phyloP scores from a whole-genome alignment of 2,113 vertebrate genomes.

The Polypterus bichir region DNA sequence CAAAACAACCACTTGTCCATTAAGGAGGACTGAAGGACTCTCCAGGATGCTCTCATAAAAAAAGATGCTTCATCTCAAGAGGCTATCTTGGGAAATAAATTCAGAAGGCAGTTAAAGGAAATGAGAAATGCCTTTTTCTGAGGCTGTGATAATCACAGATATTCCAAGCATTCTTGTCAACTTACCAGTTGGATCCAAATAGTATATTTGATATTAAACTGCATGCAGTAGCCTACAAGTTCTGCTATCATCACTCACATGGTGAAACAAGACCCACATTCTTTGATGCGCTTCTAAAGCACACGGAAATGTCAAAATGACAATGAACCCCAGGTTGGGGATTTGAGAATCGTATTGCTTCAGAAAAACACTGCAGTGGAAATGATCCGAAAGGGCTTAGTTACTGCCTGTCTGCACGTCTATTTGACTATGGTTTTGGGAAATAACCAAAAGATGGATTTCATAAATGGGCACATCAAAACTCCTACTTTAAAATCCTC shows the following conservation, averaged over 20 bases:
- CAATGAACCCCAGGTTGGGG: too few species aligned
- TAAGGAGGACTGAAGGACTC: slow-evolving; percentile 33
- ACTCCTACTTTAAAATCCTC: not conserved
- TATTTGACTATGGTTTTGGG: not conserved
- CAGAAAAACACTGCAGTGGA: too few species aligned
- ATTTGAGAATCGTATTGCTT: too few species aligned
- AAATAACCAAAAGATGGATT: not conserved
- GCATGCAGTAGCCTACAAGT: not conserved
- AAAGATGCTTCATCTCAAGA: slow-evolving; percentile 28
- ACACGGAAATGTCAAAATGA: not conserved
- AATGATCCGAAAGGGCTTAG: too few species aligned
- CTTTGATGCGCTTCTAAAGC: not conserved
- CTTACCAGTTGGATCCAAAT: not conserved
- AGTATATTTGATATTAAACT: not conserved
- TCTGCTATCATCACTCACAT: not conserved
- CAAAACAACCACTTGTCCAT: slow-evolving; percentile 40
- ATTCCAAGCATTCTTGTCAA: not conserved
- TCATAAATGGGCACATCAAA: not conserved
- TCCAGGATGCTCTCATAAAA: slow-evolving; percentile 30
- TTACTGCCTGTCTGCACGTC: too few species aligned
- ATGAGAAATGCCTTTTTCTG: not conserved
- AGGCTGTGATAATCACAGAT: slow-evolving; percentile 1
- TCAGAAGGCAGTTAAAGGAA: slow-evolving; percentile 17
- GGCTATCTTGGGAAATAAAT: slow-evolving; percentile 25
- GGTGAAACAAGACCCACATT: not conserved